A percentile compares a stretch with the other conserved stretches of the same genome.
Conservation (phyloP, 30 jellyfish, hydroid and myxozoan genomes). For the Chironex yamaguchii region DNA sequence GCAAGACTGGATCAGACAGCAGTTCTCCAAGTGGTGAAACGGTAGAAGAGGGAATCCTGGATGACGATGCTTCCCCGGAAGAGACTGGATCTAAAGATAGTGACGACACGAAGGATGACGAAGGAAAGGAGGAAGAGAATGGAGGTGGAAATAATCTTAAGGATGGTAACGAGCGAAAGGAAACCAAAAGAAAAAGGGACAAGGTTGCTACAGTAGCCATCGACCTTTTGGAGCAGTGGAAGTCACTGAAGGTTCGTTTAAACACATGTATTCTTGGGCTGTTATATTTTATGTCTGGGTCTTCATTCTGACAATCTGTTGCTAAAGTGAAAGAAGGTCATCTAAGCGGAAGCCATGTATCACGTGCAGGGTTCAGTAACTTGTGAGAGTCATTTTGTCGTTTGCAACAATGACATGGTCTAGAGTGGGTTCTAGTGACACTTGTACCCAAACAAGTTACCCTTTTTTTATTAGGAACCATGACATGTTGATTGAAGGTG, state of each 20-base stretch:
- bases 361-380: no score
- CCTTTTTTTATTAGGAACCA: no score
- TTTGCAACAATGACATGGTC: no score
- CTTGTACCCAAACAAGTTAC: no score
- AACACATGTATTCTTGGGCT: no score
- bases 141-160: constrained; percentile 13
- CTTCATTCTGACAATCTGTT: no score
- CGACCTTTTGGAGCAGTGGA: constrained; percentile 84
- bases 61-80: constrained; percentile 25
- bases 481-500: no score
- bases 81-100: constrained; percentile 29
- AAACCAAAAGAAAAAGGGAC: constrained; percentile 68
- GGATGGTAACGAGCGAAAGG: constrained; percentile 31
- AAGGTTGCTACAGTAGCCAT: constrained; percentile 69
- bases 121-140: constrained; percentile 7
- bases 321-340: no score
- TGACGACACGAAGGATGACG: constrained; percentile 10
- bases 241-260: constrained; percentile 66
- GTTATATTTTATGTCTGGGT: no score
- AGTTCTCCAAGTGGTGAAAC: not conserved
- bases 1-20: constrained; percentile 21
- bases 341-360: no score
- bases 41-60: not conserved
- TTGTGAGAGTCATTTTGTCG: no score
- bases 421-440: no score